Evolutionary conservation across 2,888 invertebrate genomes (phyloP).

Genomic region (Phasia obesa): DNA sequence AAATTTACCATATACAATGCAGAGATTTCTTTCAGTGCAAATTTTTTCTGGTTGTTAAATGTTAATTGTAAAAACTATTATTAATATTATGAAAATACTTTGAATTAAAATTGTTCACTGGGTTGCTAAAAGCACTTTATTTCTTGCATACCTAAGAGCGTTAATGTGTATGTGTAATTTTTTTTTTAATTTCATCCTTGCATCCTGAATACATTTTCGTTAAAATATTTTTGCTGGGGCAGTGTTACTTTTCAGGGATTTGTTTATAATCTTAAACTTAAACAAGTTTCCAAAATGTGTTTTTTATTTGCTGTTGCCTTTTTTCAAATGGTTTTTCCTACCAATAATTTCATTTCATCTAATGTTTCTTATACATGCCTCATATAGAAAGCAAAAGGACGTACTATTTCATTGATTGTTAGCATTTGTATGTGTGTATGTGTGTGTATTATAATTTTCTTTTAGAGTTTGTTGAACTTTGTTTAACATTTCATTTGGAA

Average conservation of each 20-base stretch:
- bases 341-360: conserved; percentile 29
- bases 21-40: no score
- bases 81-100: no score
- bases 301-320: conserved; percentile 11
- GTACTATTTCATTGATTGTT: no score
- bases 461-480: conserved; percentile 57
- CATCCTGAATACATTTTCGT: conserved; percentile 51
- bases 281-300: conserved; percentile 24
- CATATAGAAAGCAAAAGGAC: no score
- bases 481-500: not conserved
- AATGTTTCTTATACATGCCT: conserved; percentile 56
- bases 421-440: conserved; percentile 15
- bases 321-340: conserved; percentile 7
- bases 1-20: no score
- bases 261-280: conserved; percentile 41
- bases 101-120: conserved; percentile 21
- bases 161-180: conserved; percentile 5
- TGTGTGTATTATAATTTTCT: conserved; percentile 24
- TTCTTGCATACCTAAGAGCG: not conserved
- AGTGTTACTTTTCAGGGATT: conserved; percentile 64
- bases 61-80: no score
- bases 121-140: conserved; percentile 19
- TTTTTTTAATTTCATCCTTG: conserved; percentile 33
- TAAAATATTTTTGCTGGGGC: conserved; percentile 61
- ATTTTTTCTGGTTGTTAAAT: no score